A percentile compares a stretch with the other conserved stretches of the same genome.
Evolutionary conservation across 2,888 invertebrate genomes (phyloP).

Genomic region (Pasiphila rectangulata): DNA sequence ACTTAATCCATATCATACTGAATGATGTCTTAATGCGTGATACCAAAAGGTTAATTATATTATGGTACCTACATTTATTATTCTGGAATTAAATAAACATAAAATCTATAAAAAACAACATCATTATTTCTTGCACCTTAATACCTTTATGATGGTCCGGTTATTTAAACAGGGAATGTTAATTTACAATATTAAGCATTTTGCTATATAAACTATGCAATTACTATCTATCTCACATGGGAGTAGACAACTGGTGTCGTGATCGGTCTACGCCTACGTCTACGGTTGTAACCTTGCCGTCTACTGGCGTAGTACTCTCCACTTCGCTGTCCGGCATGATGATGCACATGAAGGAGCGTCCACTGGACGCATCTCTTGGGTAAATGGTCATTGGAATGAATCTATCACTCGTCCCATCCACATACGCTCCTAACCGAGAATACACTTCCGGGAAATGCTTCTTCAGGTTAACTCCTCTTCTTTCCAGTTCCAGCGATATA

Average conservation of each 20-base stretch:
- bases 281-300: slow-evolving; percentile 81
- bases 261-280: slow-evolving; percentile 82
- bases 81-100: too few species aligned
- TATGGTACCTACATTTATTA: too few species aligned
- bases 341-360: slow-evolving; percentile 93
- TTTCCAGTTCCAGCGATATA: slow-evolving; percentile 88
- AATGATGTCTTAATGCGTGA: too few species aligned
- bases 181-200: slow-evolving; percentile 16
- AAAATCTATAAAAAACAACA: not conserved
- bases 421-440: slow-evolving; percentile 89
- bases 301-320: slow-evolving; percentile 81
- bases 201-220: slow-evolving; percentile 20
- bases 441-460: slow-evolving; percentile 94
- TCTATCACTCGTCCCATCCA: slow-evolving; percentile 87
- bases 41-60: too few species aligned
- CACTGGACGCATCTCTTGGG: slow-evolving; percentile 89
- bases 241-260: slow-evolving; percentile 74
- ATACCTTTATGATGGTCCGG: not conserved
- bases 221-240: slow-evolving; percentile 56
- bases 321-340: slow-evolving; percentile 92
- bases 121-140: not conserved
- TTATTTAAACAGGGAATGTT: slow-evolving; percentile 4
- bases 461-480: slow-evolving; percentile 89
- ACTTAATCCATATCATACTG: too few species aligned
- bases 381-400: slow-evolving; percentile 94